Evolutionary conservation across 2,113 vertebrate genomes (phyloP).

Genomic region (Chloropsis cyanopogon): DNA sequence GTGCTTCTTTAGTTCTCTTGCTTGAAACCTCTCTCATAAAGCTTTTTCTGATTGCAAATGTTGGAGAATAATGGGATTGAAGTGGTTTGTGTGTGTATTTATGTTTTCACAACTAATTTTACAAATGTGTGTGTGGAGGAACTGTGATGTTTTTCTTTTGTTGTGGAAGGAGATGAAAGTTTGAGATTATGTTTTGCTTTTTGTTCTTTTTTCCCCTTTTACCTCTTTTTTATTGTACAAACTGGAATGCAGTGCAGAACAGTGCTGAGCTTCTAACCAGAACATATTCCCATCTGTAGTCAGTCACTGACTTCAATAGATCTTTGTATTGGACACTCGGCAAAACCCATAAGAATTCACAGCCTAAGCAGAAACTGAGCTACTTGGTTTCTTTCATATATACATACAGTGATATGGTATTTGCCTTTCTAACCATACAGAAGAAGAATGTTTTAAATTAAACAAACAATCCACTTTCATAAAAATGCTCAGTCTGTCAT

Average conservation of each 20-base stretch:
- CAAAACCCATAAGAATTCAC: not conserved
- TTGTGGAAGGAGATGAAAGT: not conserved
- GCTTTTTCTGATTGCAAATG: not conserved
- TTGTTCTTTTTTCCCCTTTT: not conserved
- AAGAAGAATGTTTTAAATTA: slow-evolving; percentile 16
- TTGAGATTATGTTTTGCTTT: not conserved
- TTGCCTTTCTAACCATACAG: not conserved
- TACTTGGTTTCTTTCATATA: not conserved
- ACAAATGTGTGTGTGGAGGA: not conserved
- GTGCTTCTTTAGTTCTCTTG: not conserved
- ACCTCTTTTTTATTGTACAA: not conserved
- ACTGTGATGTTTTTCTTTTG: not conserved
- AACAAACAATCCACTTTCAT: not conserved
- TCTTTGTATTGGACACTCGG: not conserved
- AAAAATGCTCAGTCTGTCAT: not conserved
- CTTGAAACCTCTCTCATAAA: not conserved
- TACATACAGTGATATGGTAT: not conserved
- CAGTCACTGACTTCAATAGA: not conserved
- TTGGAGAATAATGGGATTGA: not conserved
- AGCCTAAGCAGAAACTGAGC: not conserved
- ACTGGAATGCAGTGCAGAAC: not conserved
- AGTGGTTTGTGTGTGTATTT: not conserved
- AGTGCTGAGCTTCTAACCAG: not conserved
- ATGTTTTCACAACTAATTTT: not conserved
- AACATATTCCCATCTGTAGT: not conserved